These are phyloP conservation scores for Sciurus niger DNA, from an alignment of 2,113 vertebrate species.

Conservation along the genomic window DNA sequence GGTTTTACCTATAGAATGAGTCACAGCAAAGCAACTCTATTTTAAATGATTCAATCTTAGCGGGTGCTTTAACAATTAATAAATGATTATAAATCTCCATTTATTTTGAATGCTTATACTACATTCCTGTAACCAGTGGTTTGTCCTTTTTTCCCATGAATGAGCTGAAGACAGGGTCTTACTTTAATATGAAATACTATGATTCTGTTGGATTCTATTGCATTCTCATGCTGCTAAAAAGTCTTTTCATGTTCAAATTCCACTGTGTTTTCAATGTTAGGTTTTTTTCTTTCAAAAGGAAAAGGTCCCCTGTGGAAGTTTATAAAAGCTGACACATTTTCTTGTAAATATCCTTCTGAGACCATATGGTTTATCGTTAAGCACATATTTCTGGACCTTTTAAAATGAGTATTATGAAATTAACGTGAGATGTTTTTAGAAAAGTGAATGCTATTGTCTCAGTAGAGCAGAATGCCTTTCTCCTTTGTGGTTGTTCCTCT, in stretches of 20 bases:
- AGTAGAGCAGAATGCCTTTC: constrained; percentile 53
- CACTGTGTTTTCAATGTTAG: constrained; percentile 74
- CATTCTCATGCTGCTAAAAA: no score
- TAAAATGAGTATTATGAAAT: constrained; percentile 75
- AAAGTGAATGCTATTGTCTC: constrained; percentile 60
- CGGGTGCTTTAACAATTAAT: no score
- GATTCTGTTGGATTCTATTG: no score
- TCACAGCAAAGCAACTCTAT: not conserved
- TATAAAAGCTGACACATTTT: constrained; percentile 81
- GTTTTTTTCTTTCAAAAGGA: constrained; percentile 71
- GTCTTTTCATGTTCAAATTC: constrained; percentile 80
- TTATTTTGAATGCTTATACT: no score
- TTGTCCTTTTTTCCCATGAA: no score
- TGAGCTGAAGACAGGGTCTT: no score
- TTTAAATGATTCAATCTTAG: no score
- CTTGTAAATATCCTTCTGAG: constrained; percentile 80
- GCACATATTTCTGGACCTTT: constrained; percentile 75
- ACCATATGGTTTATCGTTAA: constrained; percentile 76
- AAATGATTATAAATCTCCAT: no score
- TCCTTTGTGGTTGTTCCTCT: constrained; percentile 69
- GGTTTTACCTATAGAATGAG: constrained; percentile 5
- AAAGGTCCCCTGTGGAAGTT: constrained; percentile 80
- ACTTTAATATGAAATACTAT: no score
- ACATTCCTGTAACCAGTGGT: no score
- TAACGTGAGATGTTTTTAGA: constrained; percentile 68